Evolutionary conservation across 1,140 invertebrate species (phyloP).

Genomic region (Hyles vespertilio): DNA sequence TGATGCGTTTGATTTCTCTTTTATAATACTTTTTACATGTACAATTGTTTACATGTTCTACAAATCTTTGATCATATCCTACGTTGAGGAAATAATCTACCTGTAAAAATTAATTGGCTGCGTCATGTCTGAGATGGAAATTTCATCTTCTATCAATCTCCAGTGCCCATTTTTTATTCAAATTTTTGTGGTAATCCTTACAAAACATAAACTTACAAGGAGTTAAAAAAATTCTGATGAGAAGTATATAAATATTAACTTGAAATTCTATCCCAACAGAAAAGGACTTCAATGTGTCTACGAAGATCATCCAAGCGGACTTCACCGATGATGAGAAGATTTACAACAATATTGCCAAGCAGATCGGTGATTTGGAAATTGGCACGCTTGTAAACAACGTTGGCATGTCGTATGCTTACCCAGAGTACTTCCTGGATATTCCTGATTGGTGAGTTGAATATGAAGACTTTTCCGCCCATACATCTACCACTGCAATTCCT

Average conservation of each 20-base stretch:
- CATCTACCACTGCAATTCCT: no score
- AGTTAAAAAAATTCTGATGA: neutral
- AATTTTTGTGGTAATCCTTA: neutral
- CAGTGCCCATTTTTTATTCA: no score
- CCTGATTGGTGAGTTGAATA: slow-evolving; percentile 71
- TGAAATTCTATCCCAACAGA: slow-evolving; percentile 70
- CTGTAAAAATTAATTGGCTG: no score
- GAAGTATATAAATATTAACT: neutral
- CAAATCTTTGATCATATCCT: no score
- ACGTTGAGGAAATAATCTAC: no score
- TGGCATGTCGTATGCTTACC: slow-evolving; percentile 92
- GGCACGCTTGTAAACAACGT: slow-evolving; percentile 97
- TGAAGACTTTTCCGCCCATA: no score
- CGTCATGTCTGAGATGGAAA: no score
- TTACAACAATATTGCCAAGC: slow-evolving; percentile 85
- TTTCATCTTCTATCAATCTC: no score
- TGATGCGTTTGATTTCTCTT: slow-evolving; percentile 6
- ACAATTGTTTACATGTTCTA: no score
- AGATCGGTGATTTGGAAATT: slow-evolving; percentile 88
- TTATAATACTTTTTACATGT: slow-evolving; percentile 9
- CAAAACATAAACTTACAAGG: neutral
- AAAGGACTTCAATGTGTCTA: slow-evolving; percentile 84
- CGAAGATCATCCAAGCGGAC: slow-evolving; percentile 89
- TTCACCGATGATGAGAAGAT: slow-evolving; percentile 85
- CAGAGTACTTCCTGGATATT: slow-evolving; percentile 88